Evolutionary conservation across 2,888 invertebrate species (phyloP), one percentile per base, ranked within the genome.

Genomic region (Holacanthella duospinosa): DNA sequence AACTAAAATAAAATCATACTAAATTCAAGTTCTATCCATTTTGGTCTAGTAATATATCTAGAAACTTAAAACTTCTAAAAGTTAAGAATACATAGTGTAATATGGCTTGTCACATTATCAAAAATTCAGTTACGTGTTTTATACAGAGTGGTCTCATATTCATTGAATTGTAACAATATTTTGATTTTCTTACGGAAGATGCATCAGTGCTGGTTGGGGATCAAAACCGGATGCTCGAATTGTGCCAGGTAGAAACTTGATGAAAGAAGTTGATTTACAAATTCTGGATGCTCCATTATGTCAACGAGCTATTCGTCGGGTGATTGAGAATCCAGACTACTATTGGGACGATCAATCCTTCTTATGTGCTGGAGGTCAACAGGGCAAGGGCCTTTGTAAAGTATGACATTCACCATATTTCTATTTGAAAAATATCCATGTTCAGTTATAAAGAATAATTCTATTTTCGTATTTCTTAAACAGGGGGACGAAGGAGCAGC

Each of bases 401-500:
- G 72, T 72, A 68, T 43, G 56, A 19, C 56, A 27, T 29, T 4
- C 21, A 19, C 21, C 56, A 12, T 6, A 25, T 4, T 29, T 16
- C 29, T 9, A 26, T 28, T 29, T 55, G 12, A 26, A 12, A 2
- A 26, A 26, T 55, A 25, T n/a, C n/a, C n/a, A n/a, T n/a, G n/a
- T n/a, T n/a, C n/a, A n/a, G n/a, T n/a, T n/a, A n/a, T n/a, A 4
- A 36, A 36, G 21, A 29, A 25, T 29, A 44, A 60, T 55, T 59
- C 16, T 36, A 59, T 55, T 64, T 43, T 26, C n/a, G 21, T 19
- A 55, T 56, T 55, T 29, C 27, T 58, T 54, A 21, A 29, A 55
- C 48, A 72, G 71, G 73, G 73, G 16, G 73, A 73, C 55, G 73
- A 71, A 66, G 73, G 73, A 44, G 68, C 66, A 4, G 71, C 73